A percentile compares a stretch with the other conserved stretches of the same genome.
Evolutionary conservation across 37 sponge, comb jelly and placozoan genomes (phyloP).

Genomic region (Aplysina aerophoba): DNA sequence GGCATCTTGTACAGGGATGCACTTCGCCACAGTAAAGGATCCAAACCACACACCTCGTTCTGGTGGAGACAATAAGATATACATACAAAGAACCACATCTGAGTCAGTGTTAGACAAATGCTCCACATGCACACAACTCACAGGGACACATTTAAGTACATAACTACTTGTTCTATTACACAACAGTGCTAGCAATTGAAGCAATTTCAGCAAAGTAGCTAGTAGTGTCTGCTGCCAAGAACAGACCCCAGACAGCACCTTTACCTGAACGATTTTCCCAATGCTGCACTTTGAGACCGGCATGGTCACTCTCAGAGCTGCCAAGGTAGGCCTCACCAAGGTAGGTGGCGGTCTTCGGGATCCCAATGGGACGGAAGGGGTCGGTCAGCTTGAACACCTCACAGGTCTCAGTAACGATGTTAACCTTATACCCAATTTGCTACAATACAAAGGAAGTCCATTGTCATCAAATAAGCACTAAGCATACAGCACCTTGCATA

Average conservation of each 20-base stretch:
- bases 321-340: slow-evolving; percentile 51
- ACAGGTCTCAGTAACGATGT: background rate
- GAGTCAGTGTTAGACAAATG: too few relatives aligned
- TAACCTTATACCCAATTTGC: background rate
- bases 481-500: too few relatives aligned
- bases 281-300: slow-evolving; percentile 35
- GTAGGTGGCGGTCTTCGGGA: slow-evolving; percentile 47
- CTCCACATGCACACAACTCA: too few relatives aligned
- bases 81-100: too few relatives aligned
- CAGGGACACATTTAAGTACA: too few relatives aligned
- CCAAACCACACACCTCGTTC: background rate
- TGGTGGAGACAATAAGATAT: too few relatives aligned
- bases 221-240: too few relatives aligned
- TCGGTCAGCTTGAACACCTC: background rate
- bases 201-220: too few relatives aligned
- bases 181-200: too few relatives aligned
- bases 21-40: background rate
- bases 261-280: background rate
- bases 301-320: slow-evolving; percentile 9
- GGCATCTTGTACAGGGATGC: background rate
- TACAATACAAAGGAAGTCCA: background rate
- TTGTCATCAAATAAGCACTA: too few relatives aligned
- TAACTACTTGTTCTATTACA: too few relatives aligned
- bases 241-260: background rate
- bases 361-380: slow-evolving; percentile 44